Percentiles rank a stretch among this genome's conserved stretches.
phyloP scores from a whole-genome alignment of 2,113 vertebrate species.

The Callocephalon fimbriatum region DNA sequence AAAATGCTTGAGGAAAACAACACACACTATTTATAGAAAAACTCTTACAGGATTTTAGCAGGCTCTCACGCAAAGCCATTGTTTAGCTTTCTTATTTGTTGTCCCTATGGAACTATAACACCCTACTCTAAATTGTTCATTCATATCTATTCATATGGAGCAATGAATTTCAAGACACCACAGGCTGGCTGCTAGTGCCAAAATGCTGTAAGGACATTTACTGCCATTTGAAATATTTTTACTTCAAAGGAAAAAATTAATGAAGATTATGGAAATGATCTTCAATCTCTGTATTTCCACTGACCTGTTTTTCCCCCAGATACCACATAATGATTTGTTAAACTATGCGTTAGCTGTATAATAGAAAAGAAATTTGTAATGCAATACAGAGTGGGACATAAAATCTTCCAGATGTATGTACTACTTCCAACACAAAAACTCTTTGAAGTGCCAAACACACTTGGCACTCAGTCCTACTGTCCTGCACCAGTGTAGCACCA shows the following conservation, averaged over 20 bases:
- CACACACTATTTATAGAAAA: neutral
- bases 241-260: slow-evolving; percentile 54
- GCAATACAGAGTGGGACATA: neutral
- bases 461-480: neutral
- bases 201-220: neutral
- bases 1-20: neutral
- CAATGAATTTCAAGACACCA: neutral
- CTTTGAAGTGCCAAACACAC: neutral
- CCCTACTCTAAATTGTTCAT: neutral
- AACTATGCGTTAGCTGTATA: neutral
- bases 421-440: neutral
- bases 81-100: neutral
- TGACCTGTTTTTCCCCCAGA: neutral
- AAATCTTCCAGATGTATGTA: neutral
- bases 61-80: neutral
- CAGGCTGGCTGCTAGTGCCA: neutral
- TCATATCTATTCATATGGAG: neutral
- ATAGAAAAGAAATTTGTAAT: neutral
- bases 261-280: slow-evolving; percentile 13
- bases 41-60: neutral
- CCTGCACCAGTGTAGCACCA: neutral
- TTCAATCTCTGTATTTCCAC: neutral
- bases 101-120: neutral
- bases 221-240: neutral
- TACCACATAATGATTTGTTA: neutral